Conservation (phyloP, 2,797 vertebrate species). For the Cyclura pinguis region DNA sequence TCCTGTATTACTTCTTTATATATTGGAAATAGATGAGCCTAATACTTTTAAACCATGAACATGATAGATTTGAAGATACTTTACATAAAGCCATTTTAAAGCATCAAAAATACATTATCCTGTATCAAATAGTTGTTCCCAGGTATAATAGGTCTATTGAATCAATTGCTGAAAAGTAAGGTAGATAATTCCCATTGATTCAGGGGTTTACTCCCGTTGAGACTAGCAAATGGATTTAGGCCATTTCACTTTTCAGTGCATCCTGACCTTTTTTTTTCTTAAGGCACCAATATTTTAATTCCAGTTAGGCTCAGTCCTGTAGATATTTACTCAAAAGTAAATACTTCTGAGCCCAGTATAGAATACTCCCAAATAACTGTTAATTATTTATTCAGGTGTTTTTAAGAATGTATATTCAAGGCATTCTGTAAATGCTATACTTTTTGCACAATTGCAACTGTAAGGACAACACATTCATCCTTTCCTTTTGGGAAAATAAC, state of each 20-base stretch:
- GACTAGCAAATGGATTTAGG: too few species aligned
- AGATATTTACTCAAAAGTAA: background rate
- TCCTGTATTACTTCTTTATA: background rate
- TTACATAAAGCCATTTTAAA: background rate
- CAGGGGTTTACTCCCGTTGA: too few species aligned
- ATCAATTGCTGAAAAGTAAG: too few species aligned
- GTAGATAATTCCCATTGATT: too few species aligned
- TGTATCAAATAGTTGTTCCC: too few species aligned
- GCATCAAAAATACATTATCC: background rate
- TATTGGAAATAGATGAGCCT: background rate
- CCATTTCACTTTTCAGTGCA: too few species aligned
- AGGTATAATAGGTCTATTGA: too few species aligned
- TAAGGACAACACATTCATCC: background rate
- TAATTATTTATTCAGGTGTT: background rate
- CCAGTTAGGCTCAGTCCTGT: background rate
- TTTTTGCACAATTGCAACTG: conserved; percentile 13
- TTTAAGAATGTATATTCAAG: background rate
- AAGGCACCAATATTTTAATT: background rate
- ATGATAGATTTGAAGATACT: background rate
- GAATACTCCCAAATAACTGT: background rate
- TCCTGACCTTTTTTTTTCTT: background rate
- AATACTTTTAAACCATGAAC: background rate
- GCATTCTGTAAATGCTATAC: background rate
- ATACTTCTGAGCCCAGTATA: background rate
- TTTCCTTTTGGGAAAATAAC: background rate